Percentiles rank a stretch among this genome's conserved stretches.
Evolutionary conservation across 2,888 invertebrate species (phyloP).

Genomic region (Scelioninae gen. 1): DNA sequence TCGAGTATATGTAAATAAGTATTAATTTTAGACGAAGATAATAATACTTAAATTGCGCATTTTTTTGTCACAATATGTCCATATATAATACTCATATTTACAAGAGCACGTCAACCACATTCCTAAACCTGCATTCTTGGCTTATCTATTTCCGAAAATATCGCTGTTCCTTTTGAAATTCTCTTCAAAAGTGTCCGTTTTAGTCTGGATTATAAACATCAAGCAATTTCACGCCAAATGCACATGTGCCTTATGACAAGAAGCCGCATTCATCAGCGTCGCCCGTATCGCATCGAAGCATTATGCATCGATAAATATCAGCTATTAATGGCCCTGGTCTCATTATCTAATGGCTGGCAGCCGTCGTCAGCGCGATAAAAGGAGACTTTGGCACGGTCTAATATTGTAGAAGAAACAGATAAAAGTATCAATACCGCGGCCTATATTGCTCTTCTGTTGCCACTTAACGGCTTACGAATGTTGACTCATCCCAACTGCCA

Average conservation of each 20-base stretch:
- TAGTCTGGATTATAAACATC: conserved; percentile 14
- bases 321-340: conserved; percentile 73
- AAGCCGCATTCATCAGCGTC: conserved; percentile 58
- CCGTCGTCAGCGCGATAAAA: conserved; percentile 69
- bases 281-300: conserved; percentile 43
- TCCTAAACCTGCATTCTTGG: too few relatives aligned
- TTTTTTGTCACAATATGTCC: not conserved
- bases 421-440: conserved; percentile 70
- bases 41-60: not conserved
- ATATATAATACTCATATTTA: too few relatives aligned
- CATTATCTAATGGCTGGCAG: conserved; percentile 74
- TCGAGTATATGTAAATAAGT: conserved; percentile 38
- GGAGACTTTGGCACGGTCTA: conserved; percentile 66
- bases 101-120: too few relatives aligned
- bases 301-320: conserved; percentile 73
- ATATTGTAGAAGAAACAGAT: conserved; percentile 68
- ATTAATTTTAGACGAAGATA: conserved; percentile 9
- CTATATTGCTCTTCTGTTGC: conserved; percentile 66
- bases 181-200: conserved; percentile 9
- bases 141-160: too few relatives aligned
- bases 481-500: conserved; percentile 67
- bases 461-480: conserved; percentile 62
- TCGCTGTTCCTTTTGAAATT: not conserved
- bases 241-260: conserved; percentile 60
- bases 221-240: conserved; percentile 55